phyloP scores from a whole-genome alignment of 1,140 invertebrate species.

The Drosophila neocordata region DNA sequence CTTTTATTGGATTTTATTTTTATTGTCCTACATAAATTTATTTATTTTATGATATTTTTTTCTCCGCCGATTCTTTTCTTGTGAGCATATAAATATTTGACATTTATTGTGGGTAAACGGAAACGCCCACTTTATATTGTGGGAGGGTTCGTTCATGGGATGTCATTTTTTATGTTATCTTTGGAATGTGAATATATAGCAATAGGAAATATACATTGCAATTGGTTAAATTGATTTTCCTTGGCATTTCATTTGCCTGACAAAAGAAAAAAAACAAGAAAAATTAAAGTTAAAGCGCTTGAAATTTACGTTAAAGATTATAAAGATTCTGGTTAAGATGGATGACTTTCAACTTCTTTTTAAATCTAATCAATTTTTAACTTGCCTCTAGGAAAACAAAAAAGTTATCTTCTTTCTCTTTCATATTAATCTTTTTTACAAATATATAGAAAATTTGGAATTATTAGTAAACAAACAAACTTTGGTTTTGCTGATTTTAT shows the following conservation, averaged over 20 bases:
- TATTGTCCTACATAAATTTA: slow-evolving; percentile 73
- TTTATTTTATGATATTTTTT: slow-evolving; percentile 64
- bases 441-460: too few relatives aligned
- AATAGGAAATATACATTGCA: background rate
- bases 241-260: background rate
- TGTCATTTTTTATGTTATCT: slow-evolving; percentile 33
- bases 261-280: too few relatives aligned
- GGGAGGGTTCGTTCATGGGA: slow-evolving; percentile 55
- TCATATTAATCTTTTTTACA: too few relatives aligned
- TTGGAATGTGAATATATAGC: background rate
- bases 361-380: too few relatives aligned
- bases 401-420: too few relatives aligned
- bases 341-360: too few relatives aligned
- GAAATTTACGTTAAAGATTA: too few relatives aligned
- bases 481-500: too few relatives aligned
- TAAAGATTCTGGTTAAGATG: too few relatives aligned
- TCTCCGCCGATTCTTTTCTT: slow-evolving; percentile 18
- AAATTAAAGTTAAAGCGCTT: too few relatives aligned
- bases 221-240: background rate
- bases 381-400: too few relatives aligned
- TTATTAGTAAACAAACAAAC: too few relatives aligned
- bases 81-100: slow-evolving; percentile 65
- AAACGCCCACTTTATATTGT: slow-evolving; percentile 65
- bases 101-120: slow-evolving; percentile 64
- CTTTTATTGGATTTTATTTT: slow-evolving; percentile 73